phyloP scores from a whole-genome alignment of 2,888 invertebrate genomes.

The Sussaba pulchella region DNA sequence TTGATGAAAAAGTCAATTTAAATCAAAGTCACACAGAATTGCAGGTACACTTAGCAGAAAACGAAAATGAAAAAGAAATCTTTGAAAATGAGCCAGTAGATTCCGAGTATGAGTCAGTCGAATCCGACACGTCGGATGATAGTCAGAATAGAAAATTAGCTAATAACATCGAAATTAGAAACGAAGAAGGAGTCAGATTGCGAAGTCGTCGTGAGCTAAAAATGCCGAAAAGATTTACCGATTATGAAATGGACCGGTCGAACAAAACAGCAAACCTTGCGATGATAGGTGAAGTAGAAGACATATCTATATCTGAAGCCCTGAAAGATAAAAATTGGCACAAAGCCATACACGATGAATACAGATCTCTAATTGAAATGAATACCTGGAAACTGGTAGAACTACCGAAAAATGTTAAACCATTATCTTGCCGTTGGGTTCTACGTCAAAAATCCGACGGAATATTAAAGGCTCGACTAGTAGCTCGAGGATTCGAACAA shows the following conservation, averaged over 20 bases:
- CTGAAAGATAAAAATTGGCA: constrained; percentile 72
- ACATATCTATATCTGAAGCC: constrained; percentile 69
- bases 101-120: constrained; percentile 52
- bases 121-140: constrained; percentile 39
- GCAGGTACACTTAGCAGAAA: constrained; percentile 35
- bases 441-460: constrained; percentile 70
- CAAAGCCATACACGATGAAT: constrained; percentile 72
- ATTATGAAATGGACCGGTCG: constrained; percentile 49
- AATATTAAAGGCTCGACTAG: constrained; percentile 70
- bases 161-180: constrained; percentile 23
- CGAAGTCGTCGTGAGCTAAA: constrained; percentile 64
- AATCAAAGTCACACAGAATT: constrained; percentile 33
- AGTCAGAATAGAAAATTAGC: constrained; percentile 42
- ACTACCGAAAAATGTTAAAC: constrained; percentile 56
- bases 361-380: constrained; percentile 66
- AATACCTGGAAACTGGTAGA: constrained; percentile 71
- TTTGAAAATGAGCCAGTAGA: constrained; percentile 42
- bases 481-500: constrained; percentile 74
- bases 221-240: constrained; percentile 57
- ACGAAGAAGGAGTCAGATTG: constrained; percentile 43
- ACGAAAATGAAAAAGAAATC: constrained; percentile 37
- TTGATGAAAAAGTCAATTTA: constrained; percentile 53
- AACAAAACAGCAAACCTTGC: constrained; percentile 39
- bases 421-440: constrained; percentile 72
- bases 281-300: constrained; percentile 67